Evolutionary conservation across 64 coral and sea anemone genomes (phyloP), one percentile per base, ranked within the genome.

Genomic region (Montipora cactus): DNA sequence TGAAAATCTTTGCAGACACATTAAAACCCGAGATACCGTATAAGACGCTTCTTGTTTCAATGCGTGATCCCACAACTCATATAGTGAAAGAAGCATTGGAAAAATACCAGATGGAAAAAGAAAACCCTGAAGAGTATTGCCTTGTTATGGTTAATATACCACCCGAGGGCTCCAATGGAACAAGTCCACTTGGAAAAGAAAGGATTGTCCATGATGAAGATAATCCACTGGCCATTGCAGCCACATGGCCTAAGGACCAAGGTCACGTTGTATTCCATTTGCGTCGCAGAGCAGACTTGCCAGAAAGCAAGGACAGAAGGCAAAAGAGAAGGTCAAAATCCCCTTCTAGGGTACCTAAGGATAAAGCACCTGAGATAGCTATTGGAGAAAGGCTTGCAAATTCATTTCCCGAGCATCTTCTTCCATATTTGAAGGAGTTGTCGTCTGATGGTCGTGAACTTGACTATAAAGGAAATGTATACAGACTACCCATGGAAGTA

Each of bases 1-100:
- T 99, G n/a, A 94, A 96, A 64, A 99, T 99, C 53, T 99, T 99
- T 95, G 98, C 98, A 1, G 94, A 94, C 74, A 99, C 95, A 59
- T 61, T 99, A 14, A 96, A 99, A 80, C 98, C 98, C 14, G 95
- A 99, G 58, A 99, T 94, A 45, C 98, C 98, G 9, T 99, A 99
- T 47, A 99, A 99, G 55, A 99, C 98, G 67, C 86, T 99, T 52
- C 76, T 99, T 90, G 92, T 96, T 44, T 93, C 92, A 57, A 95
- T 94, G 70, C 88, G 93, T 87, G 98, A 96, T 87, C 88, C 92
- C 7, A 96, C 98, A 15, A 87, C 92, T 20, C 59, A 86, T 90
- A 90, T 99, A 22, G 83, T 99, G 47, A 99, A 96, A 75, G 95
- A 96, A 49, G 95, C 98, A n/a, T 81, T 99, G 68, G 94, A 96